phyloP scores from a whole-genome alignment of 64 coral and sea anemone species.

The Actinia tenebrosa region DNA sequence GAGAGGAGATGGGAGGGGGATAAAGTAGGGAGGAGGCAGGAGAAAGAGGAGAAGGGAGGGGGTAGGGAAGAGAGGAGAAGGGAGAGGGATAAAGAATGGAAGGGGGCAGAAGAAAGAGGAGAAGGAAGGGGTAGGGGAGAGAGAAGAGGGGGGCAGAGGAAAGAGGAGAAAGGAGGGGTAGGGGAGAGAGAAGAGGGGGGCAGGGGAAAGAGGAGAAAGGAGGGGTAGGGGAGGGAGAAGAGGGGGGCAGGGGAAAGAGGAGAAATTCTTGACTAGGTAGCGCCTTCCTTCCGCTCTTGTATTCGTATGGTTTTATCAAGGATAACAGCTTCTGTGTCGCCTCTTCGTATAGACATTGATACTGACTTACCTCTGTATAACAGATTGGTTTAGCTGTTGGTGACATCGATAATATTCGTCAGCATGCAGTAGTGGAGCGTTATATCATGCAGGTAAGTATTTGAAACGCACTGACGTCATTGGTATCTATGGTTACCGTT shows the following conservation, averaged over 20 bases:
- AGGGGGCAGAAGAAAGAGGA: no score
- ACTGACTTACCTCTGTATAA: not conserved
- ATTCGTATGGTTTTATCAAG: no score
- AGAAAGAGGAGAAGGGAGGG: no score
- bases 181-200: no score
- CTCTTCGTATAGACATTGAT: no score
- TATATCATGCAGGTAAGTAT: constrained; percentile 69
- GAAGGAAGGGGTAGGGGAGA: not conserved
- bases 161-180: not conserved
- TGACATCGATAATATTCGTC: constrained; percentile 78
- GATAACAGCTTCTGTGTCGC: no score
- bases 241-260: not conserved
- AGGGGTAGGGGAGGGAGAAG: not conserved
- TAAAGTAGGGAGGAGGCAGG: no score
- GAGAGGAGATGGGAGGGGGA: no score
- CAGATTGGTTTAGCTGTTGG: constrained; percentile 78
- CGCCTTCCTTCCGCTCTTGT: no score
- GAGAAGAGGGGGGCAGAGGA: not conserved
- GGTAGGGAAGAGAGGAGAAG: no score
- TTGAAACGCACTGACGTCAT: no score
- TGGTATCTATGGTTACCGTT: not conserved
- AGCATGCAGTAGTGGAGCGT: constrained; percentile 58
- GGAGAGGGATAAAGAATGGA: no score
- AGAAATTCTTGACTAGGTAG: not conserved
- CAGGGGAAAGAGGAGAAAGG: not conserved